Evolutionary conservation across 2,888 invertebrate species (phyloP), one percentile per base, ranked within the genome.

Genomic region (Malacosoma neustria): DNA sequence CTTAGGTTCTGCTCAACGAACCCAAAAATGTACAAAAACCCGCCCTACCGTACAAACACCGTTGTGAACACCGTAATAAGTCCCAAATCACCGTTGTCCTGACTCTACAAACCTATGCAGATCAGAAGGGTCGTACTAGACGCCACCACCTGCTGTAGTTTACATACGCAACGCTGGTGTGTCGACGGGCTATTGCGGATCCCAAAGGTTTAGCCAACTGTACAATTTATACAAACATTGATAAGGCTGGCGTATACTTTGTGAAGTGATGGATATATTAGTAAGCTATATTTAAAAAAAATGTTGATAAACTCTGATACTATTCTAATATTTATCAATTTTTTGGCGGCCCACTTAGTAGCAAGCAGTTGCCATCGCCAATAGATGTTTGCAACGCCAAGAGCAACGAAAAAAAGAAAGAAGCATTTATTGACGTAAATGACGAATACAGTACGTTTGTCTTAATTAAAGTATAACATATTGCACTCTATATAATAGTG

Each of bases 51-150:
- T 22, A 5, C 22, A 22, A 22, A 22, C 22, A 22, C 9, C 22
- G 2, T 9, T 22, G 22, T 7, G 22, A 22, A 22, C 22, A 22
- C 9, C 22, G 22, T 22, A 22, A 22, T 22, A 22, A 22, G 22
- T 22, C 22, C 22, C 22, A 22, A 22, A 22, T 22, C 22, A 22
- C 22, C 40, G 22, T 30, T 30, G 37, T 42, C 30, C 39, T 36
- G 35, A 41, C 40, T 39, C 37, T 43, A 40, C 42, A 45, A 47
- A 48, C 45, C 45, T 51, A 53, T 51, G 51, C 47, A 49, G 51
- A 51, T 52, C 44, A 48, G 40, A 13, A 34, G 45, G 51, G 43
- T 33, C 22, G 30, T 33, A 15, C 12, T 35, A 35, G 30, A 22
- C 39, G 29, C 7, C 35, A 15, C n/a, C 36, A 46, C 42, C 43